These are phyloP conservation scores for Oreotrochilus melanogaster DNA, from an alignment of 2,113 vertebrate species.

Conservation along the genomic window DNA sequence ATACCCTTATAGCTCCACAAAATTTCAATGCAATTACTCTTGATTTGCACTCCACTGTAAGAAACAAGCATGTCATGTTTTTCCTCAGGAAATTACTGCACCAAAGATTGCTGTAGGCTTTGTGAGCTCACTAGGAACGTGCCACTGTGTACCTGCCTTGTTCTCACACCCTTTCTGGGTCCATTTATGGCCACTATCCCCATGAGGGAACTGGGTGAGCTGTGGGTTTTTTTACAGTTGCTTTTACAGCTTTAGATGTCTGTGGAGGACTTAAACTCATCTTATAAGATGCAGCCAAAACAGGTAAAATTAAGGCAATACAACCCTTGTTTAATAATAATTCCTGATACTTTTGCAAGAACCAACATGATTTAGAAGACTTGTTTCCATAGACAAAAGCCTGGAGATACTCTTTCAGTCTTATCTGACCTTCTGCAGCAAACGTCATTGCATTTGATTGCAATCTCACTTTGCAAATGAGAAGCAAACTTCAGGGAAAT, in stretches of 20 bases:
- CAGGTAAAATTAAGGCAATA: neutral
- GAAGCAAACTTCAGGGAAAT: conserved; percentile 19
- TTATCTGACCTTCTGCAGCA: conserved; percentile 40
- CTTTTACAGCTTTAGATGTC: neutral
- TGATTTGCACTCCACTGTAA: neutral
- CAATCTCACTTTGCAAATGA: conserved; percentile 12
- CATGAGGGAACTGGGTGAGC: neutral
- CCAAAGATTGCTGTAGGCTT: neutral
- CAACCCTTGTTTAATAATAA: neutral
- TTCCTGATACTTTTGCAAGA: neutral
- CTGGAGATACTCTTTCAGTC: conserved; percentile 18
- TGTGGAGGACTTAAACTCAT: neutral
- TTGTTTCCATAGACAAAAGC: neutral
- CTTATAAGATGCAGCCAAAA: neutral
- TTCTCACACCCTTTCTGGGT: neutral
- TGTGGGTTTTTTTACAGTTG: neutral
- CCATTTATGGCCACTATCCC: neutral
- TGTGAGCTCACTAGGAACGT: neutral
- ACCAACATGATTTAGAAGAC: neutral
- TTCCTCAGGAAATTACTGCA: neutral
- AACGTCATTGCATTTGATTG: neutral
- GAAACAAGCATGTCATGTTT: neutral
- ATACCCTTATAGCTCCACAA: neutral
- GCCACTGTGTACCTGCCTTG: neutral
- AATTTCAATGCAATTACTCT: conserved; percentile 50